Evolutionary conservation across 2,888 invertebrate species (phyloP).

Genomic region (Thecocarcelia acutangulata): DNA sequence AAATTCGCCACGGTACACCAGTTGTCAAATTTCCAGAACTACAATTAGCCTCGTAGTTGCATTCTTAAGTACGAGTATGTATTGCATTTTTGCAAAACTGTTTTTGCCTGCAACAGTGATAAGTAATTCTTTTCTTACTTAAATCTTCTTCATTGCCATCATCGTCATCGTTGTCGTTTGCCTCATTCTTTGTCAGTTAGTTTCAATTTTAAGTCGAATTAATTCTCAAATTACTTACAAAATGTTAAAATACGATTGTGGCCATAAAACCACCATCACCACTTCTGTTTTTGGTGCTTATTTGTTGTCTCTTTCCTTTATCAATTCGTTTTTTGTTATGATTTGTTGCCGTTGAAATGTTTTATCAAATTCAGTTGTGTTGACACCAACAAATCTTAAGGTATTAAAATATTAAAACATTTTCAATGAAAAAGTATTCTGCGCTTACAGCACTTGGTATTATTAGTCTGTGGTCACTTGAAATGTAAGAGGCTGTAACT

Average conservation of each 20-base stretch:
- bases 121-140: too few species aligned
- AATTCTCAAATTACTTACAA: conserved; percentile 59
- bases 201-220: conserved; percentile 52
- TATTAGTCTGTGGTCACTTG: background rate
- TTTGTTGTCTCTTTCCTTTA: background rate
- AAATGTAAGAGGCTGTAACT: too few species aligned
- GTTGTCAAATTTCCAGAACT: too few species aligned
- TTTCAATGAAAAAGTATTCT: conserved; percentile 38
- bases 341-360: conserved; percentile 13
- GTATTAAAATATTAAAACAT: conserved; percentile 53
- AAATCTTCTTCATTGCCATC: too few species aligned
- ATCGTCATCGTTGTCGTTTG: too few species aligned
- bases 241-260: conserved; percentile 62
- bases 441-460: background rate
- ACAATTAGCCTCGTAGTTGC: too few species aligned
- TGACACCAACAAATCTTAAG: conserved; percentile 37
- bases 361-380: conserved; percentile 23
- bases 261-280: conserved; percentile 57
- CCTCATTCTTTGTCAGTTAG: conserved; percentile 14
- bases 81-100: too few species aligned
- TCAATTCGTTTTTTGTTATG: conserved; percentile 11
- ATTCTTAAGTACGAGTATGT: too few species aligned
- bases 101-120: too few species aligned
- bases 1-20: too few species aligned
- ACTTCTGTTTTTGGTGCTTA: conserved; percentile 28